Percentiles rank a stretch among this genome's conserved stretches.
Conservation (phyloP, 2,113 vertebrate genomes). For the Daboia siamensis region DNA sequence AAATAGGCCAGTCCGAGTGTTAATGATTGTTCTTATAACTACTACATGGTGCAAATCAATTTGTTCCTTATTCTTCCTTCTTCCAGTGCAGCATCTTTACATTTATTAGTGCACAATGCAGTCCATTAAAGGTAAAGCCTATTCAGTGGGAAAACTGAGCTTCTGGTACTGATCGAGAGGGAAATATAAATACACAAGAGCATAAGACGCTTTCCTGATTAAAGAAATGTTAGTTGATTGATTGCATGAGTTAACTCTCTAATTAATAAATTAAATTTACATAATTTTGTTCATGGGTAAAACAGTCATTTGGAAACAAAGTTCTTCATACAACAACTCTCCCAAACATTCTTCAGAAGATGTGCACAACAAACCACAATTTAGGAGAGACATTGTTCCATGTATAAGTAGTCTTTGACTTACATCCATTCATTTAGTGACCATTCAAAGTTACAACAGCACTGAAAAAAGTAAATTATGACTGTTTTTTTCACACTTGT, state of each 20-base stretch:
- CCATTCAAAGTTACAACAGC: neutral
- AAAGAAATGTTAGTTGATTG: neutral
- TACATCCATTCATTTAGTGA: neutral
- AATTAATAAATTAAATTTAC: neutral
- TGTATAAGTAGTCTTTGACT: neutral
- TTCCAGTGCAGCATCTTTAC: neutral
- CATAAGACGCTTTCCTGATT: neutral
- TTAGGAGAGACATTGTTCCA: neutral
- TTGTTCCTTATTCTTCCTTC: neutral
- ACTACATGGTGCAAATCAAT: neutral
- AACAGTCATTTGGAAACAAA: neutral
- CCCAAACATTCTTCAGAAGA: neutral
- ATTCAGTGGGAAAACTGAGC: neutral
- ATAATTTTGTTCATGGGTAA: neutral
- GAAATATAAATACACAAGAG: neutral
- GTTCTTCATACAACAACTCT: neutral
- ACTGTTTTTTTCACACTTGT: neutral
- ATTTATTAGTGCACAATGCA: neutral
- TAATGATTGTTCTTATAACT: neutral
- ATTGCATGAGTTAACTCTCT: neutral
- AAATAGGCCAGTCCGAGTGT: neutral
- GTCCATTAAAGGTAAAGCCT: neutral
- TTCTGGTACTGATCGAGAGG: neutral
- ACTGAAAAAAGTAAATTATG: neutral
- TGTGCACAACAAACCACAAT: neutral